These are phyloP conservation scores for Drosophila varians DNA, from an alignment of 1,140 invertebrate genomes.

Conservation along the genomic window DNA sequence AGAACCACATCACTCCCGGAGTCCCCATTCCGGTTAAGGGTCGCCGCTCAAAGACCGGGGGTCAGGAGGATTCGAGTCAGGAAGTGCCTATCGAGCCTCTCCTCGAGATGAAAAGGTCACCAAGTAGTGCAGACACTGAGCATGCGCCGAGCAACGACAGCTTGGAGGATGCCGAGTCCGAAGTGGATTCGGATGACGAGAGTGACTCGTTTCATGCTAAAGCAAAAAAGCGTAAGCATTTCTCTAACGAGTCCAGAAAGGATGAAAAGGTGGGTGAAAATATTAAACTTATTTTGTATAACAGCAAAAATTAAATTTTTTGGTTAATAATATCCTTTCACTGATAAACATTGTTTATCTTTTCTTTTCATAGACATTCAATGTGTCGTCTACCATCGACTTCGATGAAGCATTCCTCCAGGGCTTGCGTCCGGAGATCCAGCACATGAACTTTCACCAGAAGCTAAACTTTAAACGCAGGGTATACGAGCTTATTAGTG, in stretches of 20 bases:
- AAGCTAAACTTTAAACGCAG: slow-evolving; percentile 75
- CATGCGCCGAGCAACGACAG: slow-evolving; percentile 54
- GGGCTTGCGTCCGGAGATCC: slow-evolving; percentile 69
- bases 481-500: slow-evolving; percentile 65
- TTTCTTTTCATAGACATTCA: too few relatives aligned
- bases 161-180: not conserved
- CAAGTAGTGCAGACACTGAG: slow-evolving; percentile 35
- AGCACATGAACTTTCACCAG: slow-evolving; percentile 69
- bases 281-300: not conserved
- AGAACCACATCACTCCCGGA: slow-evolving; percentile 66
- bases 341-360: too few relatives aligned
- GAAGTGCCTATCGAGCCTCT: not conserved
- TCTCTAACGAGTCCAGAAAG: not conserved
- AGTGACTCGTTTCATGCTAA: not conserved
- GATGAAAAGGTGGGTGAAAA: not conserved
- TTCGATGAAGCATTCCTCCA: slow-evolving; percentile 75
- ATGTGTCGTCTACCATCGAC: slow-evolving; percentile 20
- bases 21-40: slow-evolving; percentile 51
- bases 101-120: slow-evolving; percentile 36
- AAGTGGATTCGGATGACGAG: slow-evolving; percentile 24
- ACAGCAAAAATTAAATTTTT: not conserved
- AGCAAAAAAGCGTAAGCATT: not conserved
- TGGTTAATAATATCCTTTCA: not conserved
- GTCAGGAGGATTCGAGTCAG: slow-evolving; percentile 26
- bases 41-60: slow-evolving; percentile 42